Percentiles rank a stretch among this genome's conserved stretches.
phyloP scores from a whole-genome alignment of 1,140 invertebrate species.

The Leptinotarsa defecta region DNA sequence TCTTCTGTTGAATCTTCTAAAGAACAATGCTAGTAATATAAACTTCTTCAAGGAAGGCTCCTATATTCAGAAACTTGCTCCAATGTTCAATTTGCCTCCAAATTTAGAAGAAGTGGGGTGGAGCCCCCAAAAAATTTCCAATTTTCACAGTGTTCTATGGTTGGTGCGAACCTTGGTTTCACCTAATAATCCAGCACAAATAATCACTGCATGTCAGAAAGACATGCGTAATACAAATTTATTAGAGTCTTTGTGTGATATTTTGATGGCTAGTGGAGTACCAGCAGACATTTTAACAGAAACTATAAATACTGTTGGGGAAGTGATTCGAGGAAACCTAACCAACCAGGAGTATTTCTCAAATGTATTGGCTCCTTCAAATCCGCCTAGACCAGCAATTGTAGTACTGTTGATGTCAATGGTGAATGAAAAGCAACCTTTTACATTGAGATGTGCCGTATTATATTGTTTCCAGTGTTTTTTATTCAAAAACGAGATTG shows the following conservation, averaged over 20 bases:
- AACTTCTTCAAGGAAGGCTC: slow-evolving; percentile 98
- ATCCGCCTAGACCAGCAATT: slow-evolving; percentile 88
- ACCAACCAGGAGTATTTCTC: slow-evolving; percentile 93
- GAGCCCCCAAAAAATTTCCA: slow-evolving; percentile 94
- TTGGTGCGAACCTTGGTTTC: slow-evolving; percentile 74
- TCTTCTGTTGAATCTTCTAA: slow-evolving; percentile 92
- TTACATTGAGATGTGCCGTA: slow-evolving; percentile 84
- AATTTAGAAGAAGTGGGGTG: slow-evolving; percentile 79
- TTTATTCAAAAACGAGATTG: slow-evolving; percentile 90
- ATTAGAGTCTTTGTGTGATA: slow-evolving; percentile 81
- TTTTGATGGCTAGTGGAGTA: slow-evolving; percentile 94
- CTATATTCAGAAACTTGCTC: slow-evolving; percentile 87
- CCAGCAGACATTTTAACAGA: slow-evolving; percentile 95
- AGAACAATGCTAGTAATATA: slow-evolving; percentile 96
- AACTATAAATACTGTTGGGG: slow-evolving; percentile 93
- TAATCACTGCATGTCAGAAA: slow-evolving; percentile 82
- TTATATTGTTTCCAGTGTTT: slow-evolving; percentile 98
- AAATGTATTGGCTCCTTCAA: slow-evolving; percentile 88
- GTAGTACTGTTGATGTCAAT: slow-evolving; percentile 97
- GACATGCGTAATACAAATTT: slow-evolving; percentile 84
- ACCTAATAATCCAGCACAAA: slow-evolving; percentile 57
- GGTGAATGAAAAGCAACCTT: slow-evolving; percentile 98
- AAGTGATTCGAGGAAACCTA: slow-evolving; percentile 89
- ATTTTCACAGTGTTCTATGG: slow-evolving; percentile 89
- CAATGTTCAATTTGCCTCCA: slow-evolving; percentile 81